phyloP scores from a whole-genome alignment of 1,140 invertebrate genomes.

The Drosophila tristis region DNA sequence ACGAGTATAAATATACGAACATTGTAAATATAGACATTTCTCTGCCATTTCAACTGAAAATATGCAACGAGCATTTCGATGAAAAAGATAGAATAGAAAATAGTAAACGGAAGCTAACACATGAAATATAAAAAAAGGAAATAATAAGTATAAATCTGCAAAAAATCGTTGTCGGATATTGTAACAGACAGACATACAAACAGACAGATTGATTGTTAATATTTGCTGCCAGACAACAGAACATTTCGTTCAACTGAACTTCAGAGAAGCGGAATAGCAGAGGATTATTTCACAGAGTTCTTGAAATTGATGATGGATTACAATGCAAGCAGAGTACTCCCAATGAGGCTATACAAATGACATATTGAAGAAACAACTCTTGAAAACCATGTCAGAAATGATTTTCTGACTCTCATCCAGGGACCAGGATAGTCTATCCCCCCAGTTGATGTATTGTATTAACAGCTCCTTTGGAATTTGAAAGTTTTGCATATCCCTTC shows the following conservation, averaged over 20 bases:
- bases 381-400: too few relatives aligned
- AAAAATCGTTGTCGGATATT: constrained; percentile 4
- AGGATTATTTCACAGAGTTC: constrained; percentile 18
- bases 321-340: too few relatives aligned
- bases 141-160: constrained; percentile 8
- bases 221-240: constrained; percentile 47
- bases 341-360: too few relatives aligned
- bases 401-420: too few relatives aligned
- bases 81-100: constrained; percentile 35
- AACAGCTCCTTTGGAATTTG: neutral
- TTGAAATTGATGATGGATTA: too few relatives aligned
- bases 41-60: too few relatives aligned
- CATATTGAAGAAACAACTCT: too few relatives aligned
- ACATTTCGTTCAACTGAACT: constrained; percentile 29
- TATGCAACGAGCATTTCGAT: too few relatives aligned
- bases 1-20: neutral
- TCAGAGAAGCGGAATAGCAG: constrained; percentile 33
- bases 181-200: neutral
- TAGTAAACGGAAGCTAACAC: constrained; percentile 46
- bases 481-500: neutral
- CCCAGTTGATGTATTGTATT: too few relatives aligned
- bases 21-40: too few relatives aligned
- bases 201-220: constrained; percentile 49
- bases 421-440: too few relatives aligned
- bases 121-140: constrained; percentile 1